Conservation (phyloP, 2,113 vertebrate species). For the Strigops habroptila region DNA sequence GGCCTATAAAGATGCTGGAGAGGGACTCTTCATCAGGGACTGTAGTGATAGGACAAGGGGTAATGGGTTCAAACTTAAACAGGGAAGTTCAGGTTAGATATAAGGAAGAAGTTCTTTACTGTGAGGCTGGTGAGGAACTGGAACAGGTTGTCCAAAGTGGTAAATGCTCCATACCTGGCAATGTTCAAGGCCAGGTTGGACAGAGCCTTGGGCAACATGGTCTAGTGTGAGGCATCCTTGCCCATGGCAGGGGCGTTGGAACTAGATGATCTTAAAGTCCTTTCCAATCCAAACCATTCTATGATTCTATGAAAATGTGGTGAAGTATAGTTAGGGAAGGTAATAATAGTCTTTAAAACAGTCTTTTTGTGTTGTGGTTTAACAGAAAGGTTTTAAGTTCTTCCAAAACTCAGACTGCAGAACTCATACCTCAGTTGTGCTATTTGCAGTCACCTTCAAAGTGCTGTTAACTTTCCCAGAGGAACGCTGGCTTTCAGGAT, state of each 20-base stretch:
- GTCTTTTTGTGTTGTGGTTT: background rate
- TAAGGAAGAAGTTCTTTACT: background rate
- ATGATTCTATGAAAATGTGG: background rate
- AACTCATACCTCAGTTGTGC: fast-evolving
- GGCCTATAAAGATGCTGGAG: background rate
- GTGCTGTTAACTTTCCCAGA: background rate
- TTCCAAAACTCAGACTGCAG: background rate
- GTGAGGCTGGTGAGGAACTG: too few species aligned
- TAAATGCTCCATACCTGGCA: background rate
- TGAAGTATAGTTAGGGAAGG: background rate
- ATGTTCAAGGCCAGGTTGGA: background rate
- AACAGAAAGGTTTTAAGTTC: background rate
- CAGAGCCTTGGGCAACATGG: background rate
- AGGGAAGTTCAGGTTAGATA: background rate
- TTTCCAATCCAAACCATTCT: background rate
- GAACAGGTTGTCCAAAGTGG: background rate
- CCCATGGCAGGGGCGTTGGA: background rate
- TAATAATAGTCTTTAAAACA: background rate
- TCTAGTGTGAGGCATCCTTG: background rate
- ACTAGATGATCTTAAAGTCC: background rate
- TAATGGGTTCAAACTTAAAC: background rate
- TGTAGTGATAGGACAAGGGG: background rate
- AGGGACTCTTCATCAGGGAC: background rate
- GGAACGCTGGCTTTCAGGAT: background rate
- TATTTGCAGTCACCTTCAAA: background rate